phyloP scores from a whole-genome alignment of 2,888 invertebrate genomes.

The Lacanobia wlatinum region DNA sequence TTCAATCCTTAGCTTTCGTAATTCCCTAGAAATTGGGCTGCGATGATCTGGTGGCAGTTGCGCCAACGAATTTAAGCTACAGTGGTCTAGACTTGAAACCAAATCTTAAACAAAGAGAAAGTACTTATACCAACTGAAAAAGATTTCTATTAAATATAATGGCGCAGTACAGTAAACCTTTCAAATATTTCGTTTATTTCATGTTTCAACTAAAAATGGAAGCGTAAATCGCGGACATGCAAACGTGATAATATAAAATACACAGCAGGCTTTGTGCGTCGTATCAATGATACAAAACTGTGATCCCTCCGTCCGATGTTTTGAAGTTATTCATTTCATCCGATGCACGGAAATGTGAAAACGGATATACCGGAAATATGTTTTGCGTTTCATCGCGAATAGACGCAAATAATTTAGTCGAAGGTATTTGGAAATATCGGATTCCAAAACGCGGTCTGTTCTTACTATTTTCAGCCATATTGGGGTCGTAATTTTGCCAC shows the following conservation, averaged over 20 bases:
- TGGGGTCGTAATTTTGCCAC: not conserved
- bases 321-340: constrained; percentile 46
- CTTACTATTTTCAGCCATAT: not conserved
- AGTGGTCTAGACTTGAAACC: not conserved
- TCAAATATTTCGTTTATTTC: not conserved
- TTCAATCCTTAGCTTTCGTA: not conserved
- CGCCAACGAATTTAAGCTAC: not conserved
- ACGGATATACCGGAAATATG: constrained; percentile 39
- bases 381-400: constrained; percentile 36
- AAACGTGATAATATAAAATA: not conserved
- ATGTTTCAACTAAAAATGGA: not conserved
- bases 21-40: constrained; percentile 20
- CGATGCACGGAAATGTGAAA: constrained; percentile 31
- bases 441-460: not conserved
- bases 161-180: too few relatives aligned
- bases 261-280: not conserved
- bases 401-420: constrained; percentile 30
- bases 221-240: not conserved
- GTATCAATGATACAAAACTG: constrained; percentile 14
- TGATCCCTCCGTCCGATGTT: constrained; percentile 17
- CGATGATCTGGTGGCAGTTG: not conserved
- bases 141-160: not conserved
- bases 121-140: too few relatives aligned
- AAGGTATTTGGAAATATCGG: not conserved
- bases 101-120: not conserved